Base-by-base conservation (phyloP, 1,140 invertebrate genomes). In the Zaprionus ornatus region DNA sequence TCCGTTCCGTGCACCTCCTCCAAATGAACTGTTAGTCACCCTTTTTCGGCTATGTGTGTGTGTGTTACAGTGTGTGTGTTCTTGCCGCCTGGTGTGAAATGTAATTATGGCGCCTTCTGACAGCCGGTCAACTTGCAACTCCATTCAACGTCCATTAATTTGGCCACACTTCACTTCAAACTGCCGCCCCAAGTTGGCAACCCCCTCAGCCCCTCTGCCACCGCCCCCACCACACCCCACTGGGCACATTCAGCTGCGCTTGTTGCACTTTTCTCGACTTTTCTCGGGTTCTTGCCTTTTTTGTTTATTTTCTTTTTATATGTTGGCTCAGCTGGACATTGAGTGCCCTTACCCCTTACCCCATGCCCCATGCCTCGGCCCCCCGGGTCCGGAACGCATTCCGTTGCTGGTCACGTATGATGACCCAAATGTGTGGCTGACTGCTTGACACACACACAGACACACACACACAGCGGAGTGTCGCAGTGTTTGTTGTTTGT, bases 91-190 rank as follows among this genome's bases (percentile, higher is more conserved):
- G 80, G 83, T 87, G 84, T 87, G 84, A 87, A 88, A 80, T 80
- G 80, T 87, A 87, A 88, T 88, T 88, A 87, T 88, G 69, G 70
- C 77, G 85, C 84, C 87, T 88, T 87, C 82, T 87, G 84, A 88
- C 84, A 83, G 80, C 70, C 80, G 84, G 74, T 83, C 84, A 87
- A 87, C 84, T 88, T 84, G 74, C 84, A 87, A 87, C 84, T 88
- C 80, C 77, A 87, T 87, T 88, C 74, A 66, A 73, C 73, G 74
- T 80, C 80, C 84, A 88, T 87, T 88, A 83, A 80, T 80, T 85
- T 82, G 82, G 78, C 74, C 82, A 81, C 82, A 85, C 71, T 86
- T 86, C 69, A 82, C 65, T 45, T 59, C 54, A 37, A 59, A 21
- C 32, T 60, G 21, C 25, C 32, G 25, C 48, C 23, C 35, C 37